Evolutionary conservation across 2,113 vertebrate genomes (phyloP), one percentile per base, ranked within the genome.

Genomic region (Atherinomorus stipes): DNA sequence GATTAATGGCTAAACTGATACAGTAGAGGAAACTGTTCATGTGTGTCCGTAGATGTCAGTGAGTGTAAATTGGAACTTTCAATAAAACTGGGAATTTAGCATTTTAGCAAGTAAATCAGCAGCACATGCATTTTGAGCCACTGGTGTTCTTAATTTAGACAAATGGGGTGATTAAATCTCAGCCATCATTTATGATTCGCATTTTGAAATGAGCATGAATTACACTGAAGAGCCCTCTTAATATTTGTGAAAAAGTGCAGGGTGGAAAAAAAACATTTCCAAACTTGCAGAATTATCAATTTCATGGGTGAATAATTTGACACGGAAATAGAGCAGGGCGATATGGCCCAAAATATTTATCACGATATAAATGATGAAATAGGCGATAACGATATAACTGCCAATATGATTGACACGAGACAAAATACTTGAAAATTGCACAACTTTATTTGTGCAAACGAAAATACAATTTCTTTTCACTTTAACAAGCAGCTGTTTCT

Each of bases 81-180:
- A 53, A 54, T 76, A 60, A 2, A 23, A 62, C 51, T 31, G 40
- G 47, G 37, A n/a, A 19, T 19, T 71, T 42, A 18, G 50, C 34
- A 47, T 18, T 42, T 71, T 74, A 13, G 42, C 53, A 42, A 79
- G 38, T 10, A 22, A 66, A 64, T 45, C 37, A 49, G 13, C 56
- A 19, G 40, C 40, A 44, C n/a, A 40, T 63, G 67, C 4, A 82
- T 78, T 68, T 71, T 63, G 45, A 58, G 60, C 62, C 49, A 72
- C 72, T 18, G 11, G 50, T 31, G 25, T 51, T 69, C 75, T 72
- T 78, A 76, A 78, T 71, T 45, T 40, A 85, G 80, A 83, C 44
- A 74, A 83, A 87, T 63, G 61, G 81, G 51, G 75, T 31, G 11
- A 78, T 74, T 78, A 80, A 49, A 71, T 58, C 44, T 69, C 64